Conservation (phyloP, 1,140 invertebrate species). For the Heliconius himera region DNA sequence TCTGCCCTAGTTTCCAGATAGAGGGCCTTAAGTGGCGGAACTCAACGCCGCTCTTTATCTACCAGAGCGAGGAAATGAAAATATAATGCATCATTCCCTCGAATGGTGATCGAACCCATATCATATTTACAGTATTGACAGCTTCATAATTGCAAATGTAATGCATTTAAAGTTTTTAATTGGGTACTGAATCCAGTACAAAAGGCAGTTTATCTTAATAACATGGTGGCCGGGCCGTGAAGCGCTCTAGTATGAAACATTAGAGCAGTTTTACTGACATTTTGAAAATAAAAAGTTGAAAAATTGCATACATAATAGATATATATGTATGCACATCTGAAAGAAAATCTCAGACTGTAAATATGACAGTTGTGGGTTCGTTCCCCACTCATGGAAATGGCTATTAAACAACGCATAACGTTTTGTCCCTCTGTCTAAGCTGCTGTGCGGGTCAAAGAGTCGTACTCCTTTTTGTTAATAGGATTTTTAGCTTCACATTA, state of each 20-base stretch:
- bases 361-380: neutral
- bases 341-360: too few relatives aligned
- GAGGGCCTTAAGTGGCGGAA: too few relatives aligned
- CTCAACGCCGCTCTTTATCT: too few relatives aligned
- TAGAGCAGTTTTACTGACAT: neutral
- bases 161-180: constrained; percentile 5
- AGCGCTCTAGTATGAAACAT: neutral
- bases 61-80: too few relatives aligned
- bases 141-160: neutral
- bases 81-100: too few relatives aligned
- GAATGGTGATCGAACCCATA: neutral
- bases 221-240: neutral
- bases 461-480: too few relatives aligned
- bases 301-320: neutral
- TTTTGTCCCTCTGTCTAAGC: too few relatives aligned
- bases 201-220: constrained; percentile 12
- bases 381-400: neutral
- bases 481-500: too few relatives aligned
- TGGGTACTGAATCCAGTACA: constrained; percentile 3
- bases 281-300: constrained; percentile 3
- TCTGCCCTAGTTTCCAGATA: too few relatives aligned
- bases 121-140: neutral
- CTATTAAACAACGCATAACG: too few relatives aligned
- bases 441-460: too few relatives aligned
- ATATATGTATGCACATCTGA: neutral